A percentile compares a stretch with the other conserved stretches of the same genome.
These are phyloP conservation scores for Capromys pilorides DNA, from an alignment of 2,797 vertebrate genomes.

Conservation along the genomic window DNA sequence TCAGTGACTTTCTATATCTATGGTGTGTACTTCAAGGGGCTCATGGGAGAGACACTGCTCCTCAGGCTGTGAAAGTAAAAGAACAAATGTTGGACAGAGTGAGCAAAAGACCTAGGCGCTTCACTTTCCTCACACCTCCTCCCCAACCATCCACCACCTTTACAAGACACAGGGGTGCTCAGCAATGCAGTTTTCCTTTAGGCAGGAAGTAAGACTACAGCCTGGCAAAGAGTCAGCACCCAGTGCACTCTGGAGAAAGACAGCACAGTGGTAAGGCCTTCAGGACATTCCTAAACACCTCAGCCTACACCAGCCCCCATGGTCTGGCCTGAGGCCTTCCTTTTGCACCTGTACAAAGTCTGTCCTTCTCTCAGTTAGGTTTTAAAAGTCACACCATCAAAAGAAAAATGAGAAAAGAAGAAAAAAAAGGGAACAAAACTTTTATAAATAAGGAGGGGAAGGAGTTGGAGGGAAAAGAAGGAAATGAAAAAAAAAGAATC, in stretches of 20 bases:
- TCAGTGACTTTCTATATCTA: constrained; percentile 2
- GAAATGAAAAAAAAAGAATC: not conserved
- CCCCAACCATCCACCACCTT: not conserved
- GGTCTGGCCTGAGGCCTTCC: not conserved
- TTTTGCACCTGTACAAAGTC: not conserved
- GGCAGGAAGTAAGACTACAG: not conserved
- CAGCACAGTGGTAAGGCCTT: not conserved
- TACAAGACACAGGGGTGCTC: fast-evolving
- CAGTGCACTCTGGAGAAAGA: not conserved
- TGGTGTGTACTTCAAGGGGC: not conserved
- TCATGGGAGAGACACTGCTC: not conserved
- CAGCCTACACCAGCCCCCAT: not conserved
- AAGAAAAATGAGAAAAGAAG: not conserved
- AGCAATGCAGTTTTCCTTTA: not conserved
- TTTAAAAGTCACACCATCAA: not conserved
- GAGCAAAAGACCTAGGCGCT: not conserved
- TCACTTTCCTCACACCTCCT: not conserved
- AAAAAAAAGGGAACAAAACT: not conserved
- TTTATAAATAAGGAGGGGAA: not conserved
- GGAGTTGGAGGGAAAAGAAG: not conserved
- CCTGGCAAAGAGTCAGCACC: not conserved
- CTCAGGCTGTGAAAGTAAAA: constrained; percentile 53
- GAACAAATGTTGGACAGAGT: constrained; percentile 17
- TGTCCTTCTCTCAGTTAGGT: not conserved
- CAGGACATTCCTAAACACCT: not conserved